Evolutionary conservation across 64 coral and sea anemone genomes (phyloP), one percentile per base, ranked within the genome.

Genomic region (Montipora sp.): DNA sequence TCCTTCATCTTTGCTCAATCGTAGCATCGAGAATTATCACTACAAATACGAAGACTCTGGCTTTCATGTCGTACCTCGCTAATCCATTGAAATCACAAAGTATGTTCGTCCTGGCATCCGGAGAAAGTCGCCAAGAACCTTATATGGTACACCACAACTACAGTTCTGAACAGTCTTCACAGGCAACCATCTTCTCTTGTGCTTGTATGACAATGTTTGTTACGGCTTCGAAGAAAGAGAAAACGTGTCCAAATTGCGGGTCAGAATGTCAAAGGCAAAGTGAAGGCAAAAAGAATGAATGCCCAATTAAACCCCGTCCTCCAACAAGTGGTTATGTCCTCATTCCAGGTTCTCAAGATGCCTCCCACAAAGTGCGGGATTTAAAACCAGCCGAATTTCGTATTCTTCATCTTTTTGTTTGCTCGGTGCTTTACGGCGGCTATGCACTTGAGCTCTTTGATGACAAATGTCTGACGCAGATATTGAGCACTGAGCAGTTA

Each of bases 351-450:
- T 50, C 46, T 51, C 15, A 71, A 71, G 46, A 85, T 46, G 8
- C 19, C 43, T 85, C 45, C 8, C 80, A 92, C 44, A 48, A 55
- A 23, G 80, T 82, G n/a, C 89, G 95, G 36, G 19, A 73, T 4
- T 85, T 98, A 46, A 83, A 90, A 49, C 95, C 95, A 20, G 84
- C 77, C 7, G 90, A 94, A 51, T 98, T 98, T 48, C 83, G 95
- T 50, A 71, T 92, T 45, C 47, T 94, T 19, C 95, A 92, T 66
- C 51, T 98, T n/a, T 78, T 98, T 74, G 72, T 98, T 51, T 92
- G 91, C 47, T 58, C 83, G 10, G 88, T 89, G 2, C 89, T 98
- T 13, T 92, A 93, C 63, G 79, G 59, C 8, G 95, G 95, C 12
- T 90, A 77, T 45, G 45, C 89, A 69, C 83, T 98, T 24, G 78